Evolutionary conservation across 2,113 vertebrate genomes (phyloP).

Genomic region (Pogona vitticeps): DNA sequence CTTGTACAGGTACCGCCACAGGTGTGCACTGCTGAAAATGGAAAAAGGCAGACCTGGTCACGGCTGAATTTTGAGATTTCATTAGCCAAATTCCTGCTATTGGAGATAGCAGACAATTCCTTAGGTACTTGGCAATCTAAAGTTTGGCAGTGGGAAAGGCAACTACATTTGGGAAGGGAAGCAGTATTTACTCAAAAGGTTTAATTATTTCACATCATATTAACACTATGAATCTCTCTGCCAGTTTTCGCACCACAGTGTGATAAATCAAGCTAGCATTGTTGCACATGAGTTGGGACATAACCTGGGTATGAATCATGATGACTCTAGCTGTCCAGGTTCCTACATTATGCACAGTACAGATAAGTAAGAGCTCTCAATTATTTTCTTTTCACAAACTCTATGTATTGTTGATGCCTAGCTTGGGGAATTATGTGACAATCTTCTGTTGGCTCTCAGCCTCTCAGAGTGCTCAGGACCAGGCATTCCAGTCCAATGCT

Average conservation of each 20-base stretch:
- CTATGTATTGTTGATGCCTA: neutral
- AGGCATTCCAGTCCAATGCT: neutral
- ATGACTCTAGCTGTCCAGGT: constrained; percentile 64
- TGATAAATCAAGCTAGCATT: constrained; percentile 74
- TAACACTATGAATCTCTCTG: constrained; percentile 28
- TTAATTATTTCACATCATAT: neutral
- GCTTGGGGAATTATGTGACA: neutral
- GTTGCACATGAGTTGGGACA: constrained; percentile 91
- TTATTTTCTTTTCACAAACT: neutral
- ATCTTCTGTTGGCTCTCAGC: neutral
- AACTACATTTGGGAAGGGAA: neutral
- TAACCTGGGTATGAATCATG: constrained; percentile 88
- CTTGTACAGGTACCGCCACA: no score
- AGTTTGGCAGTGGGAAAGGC: neutral
- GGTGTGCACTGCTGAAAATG: no score
- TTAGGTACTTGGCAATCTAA: neutral
- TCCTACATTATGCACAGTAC: constrained; percentile 80
- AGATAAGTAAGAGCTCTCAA: constrained; percentile 72
- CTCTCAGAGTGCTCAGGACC: neutral
- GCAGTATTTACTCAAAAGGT: neutral
- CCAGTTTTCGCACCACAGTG: constrained; percentile 62
- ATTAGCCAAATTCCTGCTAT: neutral
- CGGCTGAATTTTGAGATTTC: no score
- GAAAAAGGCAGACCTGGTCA: no score
- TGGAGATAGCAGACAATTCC: neutral